Evolutionary conservation across 2,113 vertebrate species (phyloP), one percentile per base, ranked within the genome.

Genomic region (Microtus montanus): DNA sequence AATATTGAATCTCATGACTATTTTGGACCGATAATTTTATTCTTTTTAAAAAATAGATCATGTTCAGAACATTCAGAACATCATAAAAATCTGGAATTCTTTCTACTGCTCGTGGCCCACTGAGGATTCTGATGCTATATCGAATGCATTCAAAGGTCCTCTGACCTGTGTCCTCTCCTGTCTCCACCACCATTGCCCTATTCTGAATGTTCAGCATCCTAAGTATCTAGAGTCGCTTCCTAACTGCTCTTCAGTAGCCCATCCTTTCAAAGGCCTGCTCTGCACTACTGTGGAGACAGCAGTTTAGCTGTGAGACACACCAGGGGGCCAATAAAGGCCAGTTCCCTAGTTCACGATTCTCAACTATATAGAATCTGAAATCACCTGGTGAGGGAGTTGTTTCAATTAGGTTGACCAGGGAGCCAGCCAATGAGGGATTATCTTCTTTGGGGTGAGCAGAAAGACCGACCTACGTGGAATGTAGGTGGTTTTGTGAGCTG

Each of bases 1-100:
- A 91, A 90, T 82, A 44, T 80, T 95, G 68, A 75, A 19, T 87
- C 92, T 52, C 8, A 14, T 70, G 38, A 10, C 24, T 87, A 52
- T 84, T 94, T 79, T 84, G 6, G 82, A 90, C 61, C 73, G 12
- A 52, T 30, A 90, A 77, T 86, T 83, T 96, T 73, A n/a, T 30
- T 74, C 58, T 80, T 92, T 78, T 92, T 88, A 20, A 52, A 92
- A 92, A 49, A 28, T 58, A 10, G 58, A 41, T 77, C 75, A 77
- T 13, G 17, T 61, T 64, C 84, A n/a, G 30, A 49, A 38, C 5
- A 15, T 61, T 64, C 84, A n/a, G 30, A 49, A 38, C 7, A 35
- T 86, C 52, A 87, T 3, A n/a, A 92, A 89, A 88, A 92, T 22
- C 54, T 77, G 12, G 19, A 68, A 82, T 80, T 93, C 52, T 85